Conservation (phyloP, 2,113 vertebrate species). For the Barbus barbus region DNA sequence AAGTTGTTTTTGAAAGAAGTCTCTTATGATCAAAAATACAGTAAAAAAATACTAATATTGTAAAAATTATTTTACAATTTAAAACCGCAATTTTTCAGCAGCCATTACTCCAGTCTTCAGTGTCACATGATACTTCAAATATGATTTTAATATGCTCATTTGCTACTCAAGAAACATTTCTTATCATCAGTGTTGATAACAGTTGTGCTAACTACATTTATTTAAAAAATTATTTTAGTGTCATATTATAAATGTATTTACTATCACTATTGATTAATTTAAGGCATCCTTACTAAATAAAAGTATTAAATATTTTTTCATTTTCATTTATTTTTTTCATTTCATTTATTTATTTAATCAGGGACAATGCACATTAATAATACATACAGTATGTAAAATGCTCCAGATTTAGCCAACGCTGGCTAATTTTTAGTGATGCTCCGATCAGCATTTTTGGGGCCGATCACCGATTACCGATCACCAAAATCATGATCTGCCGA, state of each 20-base stretch:
- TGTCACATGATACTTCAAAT: not conserved
- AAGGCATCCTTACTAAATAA: not conserved
- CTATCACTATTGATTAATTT: not conserved
- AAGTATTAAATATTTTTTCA: not conserved
- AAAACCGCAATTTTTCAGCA: not conserved
- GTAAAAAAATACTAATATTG: not conserved
- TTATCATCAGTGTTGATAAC: not conserved
- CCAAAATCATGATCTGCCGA: too few relatives aligned
- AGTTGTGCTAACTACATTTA: not conserved
- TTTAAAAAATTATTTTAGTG: not conserved
- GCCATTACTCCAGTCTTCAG: not conserved
- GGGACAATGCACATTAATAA: too few relatives aligned
- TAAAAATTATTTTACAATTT: not conserved
- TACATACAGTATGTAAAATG: too few relatives aligned
- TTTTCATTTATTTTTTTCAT: too few relatives aligned
- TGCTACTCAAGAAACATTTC: not conserved
- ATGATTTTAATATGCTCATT: not conserved
- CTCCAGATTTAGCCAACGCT: too few relatives aligned
- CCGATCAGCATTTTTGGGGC: too few relatives aligned
- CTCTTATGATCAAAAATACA: not conserved
- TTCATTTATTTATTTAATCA: too few relatives aligned
- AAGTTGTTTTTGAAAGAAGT: not conserved
- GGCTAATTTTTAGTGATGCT: too few relatives aligned
- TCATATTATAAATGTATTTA: not conserved
- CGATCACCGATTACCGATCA: too few relatives aligned